Evolutionary conservation across 2,888 invertebrate genomes (phyloP).

Genomic region (Metalampra italica): DNA sequence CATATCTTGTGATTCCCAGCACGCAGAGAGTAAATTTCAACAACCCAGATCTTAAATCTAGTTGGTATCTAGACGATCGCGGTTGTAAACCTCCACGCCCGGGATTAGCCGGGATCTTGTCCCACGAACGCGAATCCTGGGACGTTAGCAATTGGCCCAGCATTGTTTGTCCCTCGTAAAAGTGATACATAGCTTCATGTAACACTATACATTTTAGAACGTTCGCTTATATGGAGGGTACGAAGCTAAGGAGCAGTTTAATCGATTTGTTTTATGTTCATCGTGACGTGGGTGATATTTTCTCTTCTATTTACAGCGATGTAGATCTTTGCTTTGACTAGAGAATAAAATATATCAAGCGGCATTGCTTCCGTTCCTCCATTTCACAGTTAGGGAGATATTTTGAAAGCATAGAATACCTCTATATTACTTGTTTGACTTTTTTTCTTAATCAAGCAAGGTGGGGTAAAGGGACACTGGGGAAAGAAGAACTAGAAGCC

Average conservation of each 20-base stretch:
- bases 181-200: slow-evolving; percentile 30
- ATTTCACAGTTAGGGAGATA: no score
- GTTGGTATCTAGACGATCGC: slow-evolving; percentile 25
- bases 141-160: slow-evolving; percentile 44
- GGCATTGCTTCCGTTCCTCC: no score
- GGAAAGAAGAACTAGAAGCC: no score
- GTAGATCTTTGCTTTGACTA: not conserved
- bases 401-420: not conserved
- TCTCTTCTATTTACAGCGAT: not conserved
- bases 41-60: slow-evolving; percentile 24
- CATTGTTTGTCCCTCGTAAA: slow-evolving; percentile 42
- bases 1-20: not conserved
- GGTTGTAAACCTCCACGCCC: slow-evolving; percentile 42
- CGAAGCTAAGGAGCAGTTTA: not conserved
- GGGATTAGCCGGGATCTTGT: slow-evolving; percentile 38
- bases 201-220: slow-evolving; percentile 15
- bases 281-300: not conserved
- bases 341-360: not conserved
- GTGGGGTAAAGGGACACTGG: no score
- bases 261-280: not conserved
- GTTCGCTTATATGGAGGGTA: not conserved
- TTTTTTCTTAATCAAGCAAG: no score
- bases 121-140: slow-evolving; percentile 26
- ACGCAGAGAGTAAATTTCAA: slow-evolving; percentile 11
- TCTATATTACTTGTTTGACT: no score